These are phyloP conservation scores for Andricus grossulariae DNA, from an alignment of 1,140 invertebrate genomes.

Conservation along the genomic window DNA sequence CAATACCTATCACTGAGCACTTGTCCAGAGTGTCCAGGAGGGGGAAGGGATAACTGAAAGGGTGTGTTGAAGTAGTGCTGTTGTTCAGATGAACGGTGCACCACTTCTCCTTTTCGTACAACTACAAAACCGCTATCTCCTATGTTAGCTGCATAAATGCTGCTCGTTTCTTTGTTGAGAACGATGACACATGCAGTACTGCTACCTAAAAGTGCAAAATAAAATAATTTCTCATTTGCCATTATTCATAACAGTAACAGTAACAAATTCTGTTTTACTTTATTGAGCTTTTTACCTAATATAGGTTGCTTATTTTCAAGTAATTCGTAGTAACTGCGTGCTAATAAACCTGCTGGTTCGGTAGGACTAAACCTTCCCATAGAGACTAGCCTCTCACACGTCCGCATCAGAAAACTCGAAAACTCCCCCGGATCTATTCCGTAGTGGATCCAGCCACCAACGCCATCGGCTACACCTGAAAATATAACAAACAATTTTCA, in stretches of 20 bases:
- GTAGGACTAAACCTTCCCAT: slow-evolving; percentile 90
- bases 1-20: slow-evolving; percentile 90
- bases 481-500: slow-evolving; percentile 7
- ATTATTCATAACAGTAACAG: too few species aligned
- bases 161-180: slow-evolving; percentile 90
- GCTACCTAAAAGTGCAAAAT: slow-evolving; percentile 83
- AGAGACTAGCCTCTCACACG: slow-evolving; percentile 93
- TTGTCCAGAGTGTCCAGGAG: slow-evolving; percentile 88
- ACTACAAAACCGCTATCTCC: slow-evolving; percentile 99
- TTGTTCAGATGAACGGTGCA: slow-evolving; percentile 95
- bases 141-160: slow-evolving; percentile 96
- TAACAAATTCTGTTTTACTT: too few species aligned
- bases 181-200: slow-evolving; percentile 98
- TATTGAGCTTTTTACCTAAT: slow-evolving; percentile 79
- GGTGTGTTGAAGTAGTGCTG: slow-evolving; percentile 99
- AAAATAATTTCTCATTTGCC: slow-evolving; percentile 17
- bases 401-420: slow-evolving; percentile 93
- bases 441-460: slow-evolving; percentile 97
- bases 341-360: slow-evolving; percentile 90
- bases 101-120: slow-evolving; percentile 88
- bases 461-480: slow-evolving; percentile 96
- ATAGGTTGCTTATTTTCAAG: slow-evolving; percentile 94
- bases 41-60: slow-evolving; percentile 95
- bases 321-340: slow-evolving; percentile 93
- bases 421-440: slow-evolving; percentile 98